phyloP scores from a whole-genome alignment of 2,797 vertebrate species.

The Phataginus tetradactyla region DNA sequence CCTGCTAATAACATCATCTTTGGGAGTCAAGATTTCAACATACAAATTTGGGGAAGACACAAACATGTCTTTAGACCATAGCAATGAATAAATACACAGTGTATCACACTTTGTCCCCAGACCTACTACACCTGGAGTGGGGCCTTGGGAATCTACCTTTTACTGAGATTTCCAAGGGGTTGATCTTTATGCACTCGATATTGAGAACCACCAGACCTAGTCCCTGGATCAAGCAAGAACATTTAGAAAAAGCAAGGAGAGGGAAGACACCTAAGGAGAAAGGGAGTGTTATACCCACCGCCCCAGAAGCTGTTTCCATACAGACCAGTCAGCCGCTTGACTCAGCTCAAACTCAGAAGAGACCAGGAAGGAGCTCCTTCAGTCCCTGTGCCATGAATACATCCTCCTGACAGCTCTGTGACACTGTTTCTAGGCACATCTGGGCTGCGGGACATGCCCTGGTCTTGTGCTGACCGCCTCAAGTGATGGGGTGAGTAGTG shows the following conservation, averaged over 20 bases:
- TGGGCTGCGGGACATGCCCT: neutral
- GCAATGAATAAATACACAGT: neutral
- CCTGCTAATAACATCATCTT: neutral
- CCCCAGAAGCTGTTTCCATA: neutral
- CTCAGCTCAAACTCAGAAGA: neutral
- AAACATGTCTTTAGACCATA: neutral
- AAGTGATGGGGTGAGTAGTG: neutral
- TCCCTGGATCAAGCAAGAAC: neutral
- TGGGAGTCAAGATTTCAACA: neutral
- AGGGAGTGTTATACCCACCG: neutral
- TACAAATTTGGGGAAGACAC: neutral
- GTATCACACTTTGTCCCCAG: neutral
- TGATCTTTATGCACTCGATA: neutral
- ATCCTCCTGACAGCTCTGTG: neutral
- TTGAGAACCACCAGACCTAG: neutral
- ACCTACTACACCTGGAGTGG: neutral
- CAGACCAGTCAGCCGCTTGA: neutral
- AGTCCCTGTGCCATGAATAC: neutral
- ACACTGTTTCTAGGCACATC: neutral
- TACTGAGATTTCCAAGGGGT: neutral
- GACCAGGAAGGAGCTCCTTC: neutral
- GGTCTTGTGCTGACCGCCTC: neutral
- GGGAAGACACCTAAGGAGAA: neutral
- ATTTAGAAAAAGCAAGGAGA: neutral
- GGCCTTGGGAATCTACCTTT: no score